These are phyloP conservation scores for Otus scops DNA, from an alignment of 2,797 vertebrate species.

Conservation along the genomic window DNA sequence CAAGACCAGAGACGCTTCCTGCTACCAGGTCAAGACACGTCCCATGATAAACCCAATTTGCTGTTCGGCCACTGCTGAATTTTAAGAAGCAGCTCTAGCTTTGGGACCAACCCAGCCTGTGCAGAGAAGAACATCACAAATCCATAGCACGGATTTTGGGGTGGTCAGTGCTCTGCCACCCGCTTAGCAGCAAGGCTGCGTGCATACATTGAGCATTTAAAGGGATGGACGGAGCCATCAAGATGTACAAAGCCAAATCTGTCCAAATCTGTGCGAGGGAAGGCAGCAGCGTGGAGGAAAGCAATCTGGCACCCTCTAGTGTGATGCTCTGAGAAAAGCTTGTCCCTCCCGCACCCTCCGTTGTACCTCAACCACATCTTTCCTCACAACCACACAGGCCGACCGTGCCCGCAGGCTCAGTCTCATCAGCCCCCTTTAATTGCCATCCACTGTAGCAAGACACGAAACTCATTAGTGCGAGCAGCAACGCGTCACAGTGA, in stretches of 20 bases:
- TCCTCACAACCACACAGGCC: background rate
- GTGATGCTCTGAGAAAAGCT: slow-evolving; percentile 11
- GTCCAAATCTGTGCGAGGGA: background rate
- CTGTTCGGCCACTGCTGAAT: background rate
- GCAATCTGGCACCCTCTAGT: slow-evolving; percentile 67
- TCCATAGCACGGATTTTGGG: rapidly evolving
- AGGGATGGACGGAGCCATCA: background rate
- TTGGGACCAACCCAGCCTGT: background rate
- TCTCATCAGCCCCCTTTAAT: background rate
- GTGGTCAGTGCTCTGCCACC: background rate
- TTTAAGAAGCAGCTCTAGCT: background rate
- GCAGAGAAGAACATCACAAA: rapidly evolving
- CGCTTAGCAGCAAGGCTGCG: background rate
- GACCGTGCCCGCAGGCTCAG: background rate
- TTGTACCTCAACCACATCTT: background rate
- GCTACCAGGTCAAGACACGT: background rate
- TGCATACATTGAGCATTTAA: background rate
- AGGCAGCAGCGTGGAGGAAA: background rate
- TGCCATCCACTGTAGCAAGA: background rate
- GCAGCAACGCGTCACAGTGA: background rate
- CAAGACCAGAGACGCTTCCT: background rate
- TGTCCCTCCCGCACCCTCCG: background rate
- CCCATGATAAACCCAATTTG: background rate
- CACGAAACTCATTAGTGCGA: background rate
- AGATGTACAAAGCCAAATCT: background rate